A percentile compares a stretch with the other conserved stretches of the same genome.
Evolutionary conservation across 2,797 vertebrate genomes (phyloP).

Genomic region (Caiman crocodilus): DNA sequence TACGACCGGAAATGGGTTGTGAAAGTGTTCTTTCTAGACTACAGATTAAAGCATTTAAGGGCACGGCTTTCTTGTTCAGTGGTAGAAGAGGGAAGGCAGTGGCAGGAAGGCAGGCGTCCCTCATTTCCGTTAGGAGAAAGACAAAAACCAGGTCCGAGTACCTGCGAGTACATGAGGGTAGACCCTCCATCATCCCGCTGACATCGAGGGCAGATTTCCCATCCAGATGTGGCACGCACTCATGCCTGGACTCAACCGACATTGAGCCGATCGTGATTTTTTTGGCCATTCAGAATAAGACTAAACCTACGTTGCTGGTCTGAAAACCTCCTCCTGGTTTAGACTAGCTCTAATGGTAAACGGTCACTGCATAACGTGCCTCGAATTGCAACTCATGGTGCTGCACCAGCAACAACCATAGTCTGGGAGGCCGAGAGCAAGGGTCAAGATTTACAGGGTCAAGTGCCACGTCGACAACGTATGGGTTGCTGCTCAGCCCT

Average conservation of each 20-base stretch:
- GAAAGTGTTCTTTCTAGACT: too few species aligned
- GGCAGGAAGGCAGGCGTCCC: too few species aligned
- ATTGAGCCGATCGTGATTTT: background rate
- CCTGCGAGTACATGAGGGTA: too few species aligned
- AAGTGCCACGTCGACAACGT: accelerated
- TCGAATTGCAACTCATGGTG: accelerated
- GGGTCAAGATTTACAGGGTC: too few species aligned
- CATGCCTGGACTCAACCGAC: background rate
- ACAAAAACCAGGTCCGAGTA: too few species aligned
- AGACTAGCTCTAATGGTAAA: accelerated
- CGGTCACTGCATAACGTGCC: accelerated
- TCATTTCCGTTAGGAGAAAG: too few species aligned
- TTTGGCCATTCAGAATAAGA: background rate
- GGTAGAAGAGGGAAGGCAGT: too few species aligned
- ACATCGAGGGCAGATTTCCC: background rate
- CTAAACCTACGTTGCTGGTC: too few species aligned
- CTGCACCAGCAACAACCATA: accelerated
- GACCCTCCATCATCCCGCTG: background rate
- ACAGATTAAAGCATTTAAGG: too few species aligned
- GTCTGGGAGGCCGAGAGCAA: accelerated
- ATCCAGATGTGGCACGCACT: background rate
- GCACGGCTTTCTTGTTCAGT: too few species aligned
- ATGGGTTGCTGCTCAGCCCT: background rate
- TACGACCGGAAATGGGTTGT: too few species aligned
- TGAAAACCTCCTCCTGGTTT: accelerated